These are phyloP conservation scores for Vireo altiloquus DNA, from an alignment of 2,113 vertebrate genomes.

Conservation along the genomic window DNA sequence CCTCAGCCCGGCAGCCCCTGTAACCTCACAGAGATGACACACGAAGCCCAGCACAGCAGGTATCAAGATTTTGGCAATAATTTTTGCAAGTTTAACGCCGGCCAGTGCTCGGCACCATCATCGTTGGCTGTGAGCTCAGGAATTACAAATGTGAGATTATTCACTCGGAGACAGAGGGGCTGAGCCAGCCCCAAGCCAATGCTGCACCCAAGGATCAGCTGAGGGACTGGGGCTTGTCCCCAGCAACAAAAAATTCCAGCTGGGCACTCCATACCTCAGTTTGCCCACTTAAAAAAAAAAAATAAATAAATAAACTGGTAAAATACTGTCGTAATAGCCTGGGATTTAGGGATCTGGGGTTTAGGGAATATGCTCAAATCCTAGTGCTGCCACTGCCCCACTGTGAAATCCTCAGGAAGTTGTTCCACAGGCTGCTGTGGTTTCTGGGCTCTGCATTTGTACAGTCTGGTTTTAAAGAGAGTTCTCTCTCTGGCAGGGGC, in stretches of 20 bases:
- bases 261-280: neutral
- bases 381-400: neutral
- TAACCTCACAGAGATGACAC: neutral
- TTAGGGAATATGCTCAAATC: neutral
- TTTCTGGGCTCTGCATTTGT: neutral
- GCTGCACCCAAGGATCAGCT: neutral
- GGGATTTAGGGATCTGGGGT: neutral
- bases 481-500: neutral
- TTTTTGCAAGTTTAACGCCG: neutral
- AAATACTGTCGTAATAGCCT: neutral
- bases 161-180: neutral
- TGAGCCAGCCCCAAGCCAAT: neutral
- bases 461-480: neutral
- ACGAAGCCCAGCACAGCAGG: slow-evolving; percentile 14
- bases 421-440: neutral
- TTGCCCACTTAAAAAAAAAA: neutral
- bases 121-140: neutral
- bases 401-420: neutral
- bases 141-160: neutral
- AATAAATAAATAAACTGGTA: neutral
- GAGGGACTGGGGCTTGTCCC: neutral
- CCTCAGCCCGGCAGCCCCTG: neutral
- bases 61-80: neutral
- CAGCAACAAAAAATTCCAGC: neutral
- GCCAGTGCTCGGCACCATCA: neutral